Evolutionary conservation across 64 coral and sea anemone species (phyloP).

Genomic region (Montipora sp.): DNA sequence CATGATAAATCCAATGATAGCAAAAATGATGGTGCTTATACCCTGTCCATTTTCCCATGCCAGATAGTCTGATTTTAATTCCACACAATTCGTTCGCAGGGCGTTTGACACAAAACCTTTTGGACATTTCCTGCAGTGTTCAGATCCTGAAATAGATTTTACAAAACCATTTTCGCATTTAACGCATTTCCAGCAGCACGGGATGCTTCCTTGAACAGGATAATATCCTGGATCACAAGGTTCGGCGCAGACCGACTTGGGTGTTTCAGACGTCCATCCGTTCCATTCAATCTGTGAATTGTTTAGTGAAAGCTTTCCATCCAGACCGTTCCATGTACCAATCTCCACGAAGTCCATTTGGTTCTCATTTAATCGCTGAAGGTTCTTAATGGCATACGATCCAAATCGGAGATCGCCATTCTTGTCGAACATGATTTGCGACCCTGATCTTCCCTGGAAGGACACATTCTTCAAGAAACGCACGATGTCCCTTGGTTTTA

Average conservation of each 20-base stretch:
- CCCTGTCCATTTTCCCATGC: constrained; percentile 46
- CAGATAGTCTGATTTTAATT: constrained; percentile 83
- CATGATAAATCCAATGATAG: constrained; percentile 42
- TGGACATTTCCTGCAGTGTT: constrained; percentile 61
- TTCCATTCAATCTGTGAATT: constrained; percentile 75
- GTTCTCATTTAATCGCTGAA: constrained; percentile 46
- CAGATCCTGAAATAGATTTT: constrained; percentile 67
- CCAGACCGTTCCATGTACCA: constrained; percentile 74
- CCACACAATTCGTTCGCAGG: constrained; percentile 65
- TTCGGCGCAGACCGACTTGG: constrained; percentile 73
- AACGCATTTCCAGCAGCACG: constrained; percentile 95
- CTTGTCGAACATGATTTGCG: constrained; percentile 69
- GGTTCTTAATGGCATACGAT: constrained; percentile 87
- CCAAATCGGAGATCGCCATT: constrained; percentile 84
- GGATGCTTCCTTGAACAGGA: constrained; percentile 65
- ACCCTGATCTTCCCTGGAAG: constrained; percentile 77
- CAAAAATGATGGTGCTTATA: constrained; percentile 10
- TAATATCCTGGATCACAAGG: constrained; percentile 78
- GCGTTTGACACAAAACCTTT: constrained; percentile 77
- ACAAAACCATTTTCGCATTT: constrained; percentile 63
- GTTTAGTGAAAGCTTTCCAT: constrained; percentile 36
- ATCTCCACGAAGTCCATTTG: constrained; percentile 83
- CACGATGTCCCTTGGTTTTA: constrained; percentile 66
- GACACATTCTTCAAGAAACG: constrained; percentile 77
- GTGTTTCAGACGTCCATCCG: constrained; percentile 20